Evolutionary conservation across 2,888 invertebrate species (phyloP), one percentile per base, ranked within the genome.

Genomic region (Boloria euphrosyne): DNA sequence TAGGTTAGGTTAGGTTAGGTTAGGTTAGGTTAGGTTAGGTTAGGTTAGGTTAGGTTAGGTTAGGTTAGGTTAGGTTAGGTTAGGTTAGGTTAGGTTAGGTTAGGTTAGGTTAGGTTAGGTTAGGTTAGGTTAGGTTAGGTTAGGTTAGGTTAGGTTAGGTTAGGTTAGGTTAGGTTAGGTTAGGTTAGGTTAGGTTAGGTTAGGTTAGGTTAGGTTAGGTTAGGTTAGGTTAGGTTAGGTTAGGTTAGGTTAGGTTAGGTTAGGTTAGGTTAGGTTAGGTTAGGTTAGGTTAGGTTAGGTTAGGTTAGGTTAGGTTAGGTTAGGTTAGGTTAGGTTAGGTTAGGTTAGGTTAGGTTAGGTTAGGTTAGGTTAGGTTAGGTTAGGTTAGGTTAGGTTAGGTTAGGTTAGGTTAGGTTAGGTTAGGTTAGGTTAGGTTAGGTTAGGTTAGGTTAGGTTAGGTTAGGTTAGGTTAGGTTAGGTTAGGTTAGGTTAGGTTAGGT

Each of bases 181-280:
- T 73, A 71, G 72, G 73, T 71, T 71, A 71, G 73, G 71, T 73
- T 72, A 72, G 73, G 74, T 74, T 71, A 75, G 74, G 74, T 73
- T 75, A 73, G 75, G 73, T 70, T 70, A 67, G 69, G 57, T 66
- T 72, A 73, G 74, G 74, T 74, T 73, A 69, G 70, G 70, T 69
- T 71, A 69, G 70, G 70, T 71, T 71, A 67, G 69, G 68, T 70
- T 73, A 69, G 72, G 75, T 72, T 75, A 71, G 73, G 73, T 73
- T 73, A 71, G 75, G 74, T 72, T 75, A 71, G 73, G 74, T 72
- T 74, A 71, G 72, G 73, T 73, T 76, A 72, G 73, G 75, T 73
- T 76, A 72, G 74, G 73, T 73, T 75, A 73, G 73, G 73, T 73
- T 73, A 71, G 73, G 74, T 73, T 75, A 74, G 73, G 74, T 72